Conservation (phyloP, 2,113 vertebrate genomes). For the Caretta caretta region DNA sequence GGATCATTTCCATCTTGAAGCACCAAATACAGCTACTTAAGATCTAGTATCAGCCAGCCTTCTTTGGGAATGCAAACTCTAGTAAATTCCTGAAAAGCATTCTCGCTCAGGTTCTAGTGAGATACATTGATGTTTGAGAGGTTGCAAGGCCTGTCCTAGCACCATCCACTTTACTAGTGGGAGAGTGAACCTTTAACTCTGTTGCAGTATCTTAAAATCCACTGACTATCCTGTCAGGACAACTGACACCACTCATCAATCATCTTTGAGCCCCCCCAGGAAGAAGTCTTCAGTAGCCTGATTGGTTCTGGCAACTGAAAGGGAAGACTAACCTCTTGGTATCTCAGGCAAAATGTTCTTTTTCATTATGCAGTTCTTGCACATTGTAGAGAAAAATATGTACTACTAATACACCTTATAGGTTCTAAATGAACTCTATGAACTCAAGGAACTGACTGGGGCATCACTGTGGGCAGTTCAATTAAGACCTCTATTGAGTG, state of each 20-base stretch:
- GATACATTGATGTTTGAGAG: neutral
- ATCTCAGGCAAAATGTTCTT: neutral
- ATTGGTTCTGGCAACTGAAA: neutral
- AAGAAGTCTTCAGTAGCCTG: neutral
- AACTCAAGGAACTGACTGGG: neutral
- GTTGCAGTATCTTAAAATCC: neutral
- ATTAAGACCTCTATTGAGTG: neutral
- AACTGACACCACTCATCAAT: neutral
- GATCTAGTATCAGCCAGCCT: neutral
- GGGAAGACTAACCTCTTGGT: neutral
- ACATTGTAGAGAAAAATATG: neutral
- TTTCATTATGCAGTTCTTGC: neutral
- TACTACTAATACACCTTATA: neutral
- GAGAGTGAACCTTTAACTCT: neutral
- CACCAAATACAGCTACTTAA: neutral
- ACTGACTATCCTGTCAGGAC: neutral
- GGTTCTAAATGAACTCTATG: neutral
- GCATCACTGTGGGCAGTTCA: neutral
- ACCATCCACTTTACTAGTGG: neutral
- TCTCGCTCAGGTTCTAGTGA: neutral
- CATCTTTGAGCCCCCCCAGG: neutral
- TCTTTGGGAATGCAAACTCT: neutral
- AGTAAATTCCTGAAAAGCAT: neutral
- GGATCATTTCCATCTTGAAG: neutral
- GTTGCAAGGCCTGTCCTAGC: neutral